Evolutionary conservation across 2,113 vertebrate genomes (phyloP), one percentile per base, ranked within the genome.

Genomic region (Alethe castanea): DNA sequence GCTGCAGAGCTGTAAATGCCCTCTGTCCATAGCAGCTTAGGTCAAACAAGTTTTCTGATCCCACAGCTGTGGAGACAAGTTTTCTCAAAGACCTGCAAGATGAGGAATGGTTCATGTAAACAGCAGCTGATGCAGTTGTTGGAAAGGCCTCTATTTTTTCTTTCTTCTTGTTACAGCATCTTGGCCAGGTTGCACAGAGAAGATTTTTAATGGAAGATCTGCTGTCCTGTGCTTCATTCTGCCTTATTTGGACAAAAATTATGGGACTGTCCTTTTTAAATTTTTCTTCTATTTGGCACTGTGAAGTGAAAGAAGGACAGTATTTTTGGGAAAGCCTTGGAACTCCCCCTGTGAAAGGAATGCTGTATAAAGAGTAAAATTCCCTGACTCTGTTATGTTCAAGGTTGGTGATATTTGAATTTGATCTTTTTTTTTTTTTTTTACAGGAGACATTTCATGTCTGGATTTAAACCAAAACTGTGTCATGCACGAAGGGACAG

Each of bases 191-290:
- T 88, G 74, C 47, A 31, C 44, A 44, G 22, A 29, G 62, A 66
- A 85, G 22, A 14, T 84, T 95, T 95, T 50, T 1, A 7, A 9
- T 60, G 71, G 62, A 93, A 93, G 52, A 88, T 88, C 35, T 86
- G 19, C 59, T 82, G 38, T 85, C 35, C 33, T 95, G 59, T 82
- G 33, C 38, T 94, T 77, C 22, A 29, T 67, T 92, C 38, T 95
- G 67, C 44, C 44, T 82, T 94, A 67, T 77, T 60, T 82, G 64
- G 71, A 52, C 72, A 74, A 91, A 84, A 95, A 47, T 40, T 65
- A 59, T 6, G 36, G 12, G 10, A 8, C 29, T 77, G 14, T 44
- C 19, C 6, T 44, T 62, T 31, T 12, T 0, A 5, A 3, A 0
- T 33, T 54, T 22, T 44, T 24, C 38, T 57, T 48, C 14, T 60